phyloP scores from a whole-genome alignment of 1,140 invertebrate genomes.

The Zaprionus capensis region DNA sequence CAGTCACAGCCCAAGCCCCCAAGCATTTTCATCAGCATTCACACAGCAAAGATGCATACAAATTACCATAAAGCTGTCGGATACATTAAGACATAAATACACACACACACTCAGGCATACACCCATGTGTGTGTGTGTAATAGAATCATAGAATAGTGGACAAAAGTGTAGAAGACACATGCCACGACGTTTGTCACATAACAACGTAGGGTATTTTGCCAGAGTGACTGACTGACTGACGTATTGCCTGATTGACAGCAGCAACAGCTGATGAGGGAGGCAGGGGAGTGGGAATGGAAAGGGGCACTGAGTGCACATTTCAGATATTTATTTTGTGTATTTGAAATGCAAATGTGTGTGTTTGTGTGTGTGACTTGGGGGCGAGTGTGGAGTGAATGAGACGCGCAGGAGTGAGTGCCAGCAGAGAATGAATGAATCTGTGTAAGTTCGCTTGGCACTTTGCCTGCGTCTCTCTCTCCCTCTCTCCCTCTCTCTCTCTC shows the following conservation, averaged over 20 bases:
- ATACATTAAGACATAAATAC: conserved; percentile 51
- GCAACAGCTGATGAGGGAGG: conserved; percentile 34
- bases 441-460: conserved; percentile 77
- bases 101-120: conserved; percentile 20
- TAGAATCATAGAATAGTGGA: conserved; percentile 44
- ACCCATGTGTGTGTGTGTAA: conserved; percentile 29
- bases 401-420: conserved; percentile 16
- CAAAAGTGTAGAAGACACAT: conserved; percentile 46
- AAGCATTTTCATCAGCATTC: conserved; percentile 55
- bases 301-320: conserved; percentile 61
- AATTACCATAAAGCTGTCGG: conserved; percentile 71
- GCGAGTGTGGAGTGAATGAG: conserved; percentile 44
- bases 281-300: not conserved
- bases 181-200: conserved; percentile 70
- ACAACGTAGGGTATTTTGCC: conserved; percentile 62
- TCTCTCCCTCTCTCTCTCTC: not conserved
- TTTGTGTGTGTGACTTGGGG: conserved; percentile 30
- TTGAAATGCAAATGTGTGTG: conserved; percentile 73
- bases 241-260: conserved; percentile 79
- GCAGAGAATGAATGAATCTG: conserved; percentile 64
- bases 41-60: conserved; percentile 70
- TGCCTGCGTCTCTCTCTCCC: conserved; percentile 46
- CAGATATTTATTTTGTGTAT: conserved; percentile 75
- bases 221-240: conserved; percentile 72
- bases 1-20: conserved; percentile 3